phyloP scores from a whole-genome alignment of 2,888 invertebrate genomes.

The Cephus nigrinus region DNA sequence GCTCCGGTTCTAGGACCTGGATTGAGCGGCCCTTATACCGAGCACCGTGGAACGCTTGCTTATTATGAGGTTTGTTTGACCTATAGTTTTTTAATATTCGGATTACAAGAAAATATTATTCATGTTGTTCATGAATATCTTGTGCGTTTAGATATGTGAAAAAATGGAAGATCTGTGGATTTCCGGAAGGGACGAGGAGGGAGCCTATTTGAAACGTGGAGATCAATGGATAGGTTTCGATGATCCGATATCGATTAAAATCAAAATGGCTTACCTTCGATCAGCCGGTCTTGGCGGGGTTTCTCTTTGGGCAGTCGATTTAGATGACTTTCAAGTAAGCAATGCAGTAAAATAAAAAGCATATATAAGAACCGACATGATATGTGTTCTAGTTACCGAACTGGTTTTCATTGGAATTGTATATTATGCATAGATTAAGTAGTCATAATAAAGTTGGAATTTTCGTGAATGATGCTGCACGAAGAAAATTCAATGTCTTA shows the following conservation, averaged over 20 bases:
- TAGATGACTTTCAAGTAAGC: constrained; percentile 77
- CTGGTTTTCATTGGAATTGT: background rate
- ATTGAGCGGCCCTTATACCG: constrained; percentile 75
- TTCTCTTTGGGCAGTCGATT: constrained; percentile 78
- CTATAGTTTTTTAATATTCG: background rate
- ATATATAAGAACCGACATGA: background rate
- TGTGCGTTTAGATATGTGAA: constrained; percentile 68
- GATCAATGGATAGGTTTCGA: constrained; percentile 88
- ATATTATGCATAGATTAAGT: background rate
- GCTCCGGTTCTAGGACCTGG: constrained; percentile 74
- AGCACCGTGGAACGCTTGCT: constrained; percentile 74
- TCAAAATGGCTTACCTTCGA: constrained; percentile 74
- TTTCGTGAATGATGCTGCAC: background rate
- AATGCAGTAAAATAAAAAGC: background rate
- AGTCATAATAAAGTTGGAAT: background rate
- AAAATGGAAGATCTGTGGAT: constrained; percentile 70
- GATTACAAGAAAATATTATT: background rate
- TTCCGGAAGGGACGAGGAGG: constrained; percentile 71
- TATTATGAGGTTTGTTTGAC: constrained; percentile 76
- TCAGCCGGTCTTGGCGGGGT: constrained; percentile 76
- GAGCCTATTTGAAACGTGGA: constrained; percentile 75
- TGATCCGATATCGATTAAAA: constrained; percentile 67
- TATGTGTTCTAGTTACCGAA: background rate
- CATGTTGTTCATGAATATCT: background rate
- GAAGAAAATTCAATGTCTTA: constrained; percentile 50